Conservation (phyloP, 2,113 vertebrate genomes). For the Ceuthmochares aereus region DNA sequence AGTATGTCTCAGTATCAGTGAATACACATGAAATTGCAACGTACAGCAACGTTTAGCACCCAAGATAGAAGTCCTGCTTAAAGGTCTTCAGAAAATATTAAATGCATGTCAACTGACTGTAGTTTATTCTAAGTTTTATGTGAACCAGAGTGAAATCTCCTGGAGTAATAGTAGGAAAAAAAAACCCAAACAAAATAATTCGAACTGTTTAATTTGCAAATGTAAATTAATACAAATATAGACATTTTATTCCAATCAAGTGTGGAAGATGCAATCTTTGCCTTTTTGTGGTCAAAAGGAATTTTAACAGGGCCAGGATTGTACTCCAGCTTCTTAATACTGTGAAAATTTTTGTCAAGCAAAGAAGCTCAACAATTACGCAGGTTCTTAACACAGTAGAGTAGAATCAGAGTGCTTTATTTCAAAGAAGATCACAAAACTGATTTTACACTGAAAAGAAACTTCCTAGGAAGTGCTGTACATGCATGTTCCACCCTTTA, state of each 20-base stretch:
- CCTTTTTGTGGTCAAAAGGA: not conserved
- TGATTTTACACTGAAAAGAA: not conserved
- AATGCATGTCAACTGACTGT: not conserved
- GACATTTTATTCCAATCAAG: not conserved
- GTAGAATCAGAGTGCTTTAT: not conserved
- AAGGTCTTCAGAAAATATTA: not conserved
- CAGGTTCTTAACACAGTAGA: not conserved
- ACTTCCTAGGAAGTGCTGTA: not conserved
- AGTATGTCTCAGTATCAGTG: not conserved
- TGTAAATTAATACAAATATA: not conserved
- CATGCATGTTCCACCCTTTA: fast-evolving
- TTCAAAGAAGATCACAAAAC: not conserved
- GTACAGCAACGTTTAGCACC: not conserved
- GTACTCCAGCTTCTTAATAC: not conserved
- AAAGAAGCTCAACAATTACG: not conserved
- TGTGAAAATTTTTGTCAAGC: not conserved
- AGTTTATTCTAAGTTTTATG: not conserved
- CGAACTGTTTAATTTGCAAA: not conserved
- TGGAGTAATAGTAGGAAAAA: not conserved
- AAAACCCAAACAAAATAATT: not conserved
- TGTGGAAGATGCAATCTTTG: not conserved
- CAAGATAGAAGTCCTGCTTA: not conserved
- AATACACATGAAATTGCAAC: not conserved
- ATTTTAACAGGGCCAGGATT: not conserved
- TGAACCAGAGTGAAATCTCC: not conserved